Evolutionary conservation across 2,888 invertebrate genomes (phyloP).

Genomic region (Protodeltote pygarga): DNA sequence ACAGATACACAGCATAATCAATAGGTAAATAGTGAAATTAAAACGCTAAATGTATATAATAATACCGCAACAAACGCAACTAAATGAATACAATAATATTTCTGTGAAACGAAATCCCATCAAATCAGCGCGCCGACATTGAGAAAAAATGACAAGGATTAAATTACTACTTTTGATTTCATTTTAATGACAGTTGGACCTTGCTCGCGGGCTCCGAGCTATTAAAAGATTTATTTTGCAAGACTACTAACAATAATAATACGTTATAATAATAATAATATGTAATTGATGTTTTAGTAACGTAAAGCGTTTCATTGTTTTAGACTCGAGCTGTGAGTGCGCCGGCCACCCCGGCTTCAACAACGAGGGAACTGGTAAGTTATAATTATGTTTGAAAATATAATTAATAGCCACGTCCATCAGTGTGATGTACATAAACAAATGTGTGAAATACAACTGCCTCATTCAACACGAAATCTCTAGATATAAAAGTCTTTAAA

Average conservation of each 20-base stretch:
- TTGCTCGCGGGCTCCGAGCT: conserved; percentile 51
- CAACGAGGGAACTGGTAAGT: conserved; percentile 72
- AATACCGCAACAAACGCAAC: conserved; percentile 51
- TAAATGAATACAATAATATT: conserved; percentile 50
- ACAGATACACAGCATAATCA: no score
- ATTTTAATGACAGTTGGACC: conserved; percentile 67
- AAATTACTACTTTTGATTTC: conserved; percentile 76
- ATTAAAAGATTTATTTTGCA: conserved; percentile 55
- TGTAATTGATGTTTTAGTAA: conserved; percentile 35
- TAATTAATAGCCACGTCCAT: no score
- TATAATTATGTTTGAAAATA: background rate
- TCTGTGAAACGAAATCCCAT: conserved; percentile 62
- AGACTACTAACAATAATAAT: conserved; percentile 42
- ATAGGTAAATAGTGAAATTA: conserved; percentile 49
- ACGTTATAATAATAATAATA: conserved; percentile 30
- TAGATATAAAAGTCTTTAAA: no score
- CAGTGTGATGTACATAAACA: no score
- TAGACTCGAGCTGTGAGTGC: conserved; percentile 84
- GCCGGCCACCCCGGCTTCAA: conserved; percentile 77
- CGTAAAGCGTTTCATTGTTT: conserved; percentile 60
- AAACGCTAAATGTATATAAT: conserved; percentile 52
- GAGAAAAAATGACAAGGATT: conserved; percentile 65
- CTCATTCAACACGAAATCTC: no score
- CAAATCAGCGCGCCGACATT: conserved; percentile 49
- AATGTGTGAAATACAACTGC: no score